Evolutionary conservation across 2,113 vertebrate genomes (phyloP).

Genomic region (Bufo gargarizans): DNA sequence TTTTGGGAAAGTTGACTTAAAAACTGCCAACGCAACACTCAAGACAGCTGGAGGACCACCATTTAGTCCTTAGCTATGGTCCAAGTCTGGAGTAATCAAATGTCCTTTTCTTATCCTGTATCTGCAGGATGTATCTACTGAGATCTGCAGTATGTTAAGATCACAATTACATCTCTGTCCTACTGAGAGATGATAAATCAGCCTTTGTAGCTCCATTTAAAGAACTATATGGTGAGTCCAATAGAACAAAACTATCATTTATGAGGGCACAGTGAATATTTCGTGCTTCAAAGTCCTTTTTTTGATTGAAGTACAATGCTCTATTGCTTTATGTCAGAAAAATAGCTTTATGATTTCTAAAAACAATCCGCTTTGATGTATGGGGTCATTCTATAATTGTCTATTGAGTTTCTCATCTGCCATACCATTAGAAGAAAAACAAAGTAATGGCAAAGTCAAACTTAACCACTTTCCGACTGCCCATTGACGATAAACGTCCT

Average conservation of each 20-base stretch:
- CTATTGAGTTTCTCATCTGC: not conserved
- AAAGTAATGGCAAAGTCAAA: not conserved
- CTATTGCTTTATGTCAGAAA: slow-evolving; percentile 35
- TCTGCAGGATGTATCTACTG: slow-evolving; percentile 9
- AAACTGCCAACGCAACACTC: not conserved
- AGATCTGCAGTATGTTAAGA: slow-evolving; percentile 6
- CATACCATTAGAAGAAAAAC: not conserved
- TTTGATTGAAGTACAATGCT: slow-evolving; percentile 29
- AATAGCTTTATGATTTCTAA: slow-evolving; percentile 32
- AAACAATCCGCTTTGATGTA: slow-evolving; percentile 17
- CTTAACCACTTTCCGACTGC: not conserved
- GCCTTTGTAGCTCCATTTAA: slow-evolving; percentile 19
- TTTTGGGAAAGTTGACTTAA: not conserved
- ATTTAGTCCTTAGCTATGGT: not conserved
- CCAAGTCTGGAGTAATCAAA: not conserved
- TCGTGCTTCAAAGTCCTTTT: slow-evolving; percentile 32
- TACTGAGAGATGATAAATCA: not conserved
- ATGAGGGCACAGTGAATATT: slow-evolving; percentile 8
- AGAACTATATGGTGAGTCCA: not conserved
- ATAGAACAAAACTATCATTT: slow-evolving; percentile 35
- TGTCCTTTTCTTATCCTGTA: not conserved
- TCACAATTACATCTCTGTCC: slow-evolving; percentile 41
- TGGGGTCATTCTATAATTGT: not conserved
- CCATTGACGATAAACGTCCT: too few relatives aligned
- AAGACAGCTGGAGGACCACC: not conserved